A percentile compares a stretch with the other conserved stretches of the same genome.
These are phyloP conservation scores for Hypena proboscidalis DNA, from an alignment of 2,888 invertebrate species.

Conservation along the genomic window DNA sequence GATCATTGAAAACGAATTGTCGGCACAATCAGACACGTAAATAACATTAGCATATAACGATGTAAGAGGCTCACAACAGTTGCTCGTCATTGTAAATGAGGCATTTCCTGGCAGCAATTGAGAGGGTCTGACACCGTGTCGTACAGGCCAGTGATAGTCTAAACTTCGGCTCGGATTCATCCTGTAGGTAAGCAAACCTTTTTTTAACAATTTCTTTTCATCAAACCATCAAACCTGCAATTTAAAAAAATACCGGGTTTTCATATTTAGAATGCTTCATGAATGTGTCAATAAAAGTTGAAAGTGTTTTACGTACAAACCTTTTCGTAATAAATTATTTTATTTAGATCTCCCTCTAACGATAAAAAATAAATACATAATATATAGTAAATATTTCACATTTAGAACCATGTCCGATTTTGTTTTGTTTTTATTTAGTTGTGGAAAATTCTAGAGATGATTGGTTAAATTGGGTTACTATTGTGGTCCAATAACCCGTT, in stretches of 20 bases:
- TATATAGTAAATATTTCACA: no score
- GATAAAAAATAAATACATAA: no score
- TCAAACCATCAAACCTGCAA: conserved; percentile 2
- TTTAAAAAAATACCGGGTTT: no score
- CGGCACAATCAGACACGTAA: conserved; percentile 46
- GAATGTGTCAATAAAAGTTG: no score
- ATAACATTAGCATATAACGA: conserved; percentile 59
- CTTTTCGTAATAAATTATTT: no score
- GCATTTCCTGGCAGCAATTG: conserved; percentile 77
- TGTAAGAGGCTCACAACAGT: conserved; percentile 61
- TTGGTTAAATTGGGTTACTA: conserved; percentile 12
- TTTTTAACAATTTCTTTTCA: conserved; percentile 12
- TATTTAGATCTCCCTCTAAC: no score
- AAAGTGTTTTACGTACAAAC: no score
- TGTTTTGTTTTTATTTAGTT: no score
- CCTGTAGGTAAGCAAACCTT: conserved; percentile 27
- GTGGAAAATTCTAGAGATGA: no score
- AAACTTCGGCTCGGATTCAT: conserved; percentile 39
- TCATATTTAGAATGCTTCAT: no score
- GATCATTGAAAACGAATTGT: conserved; percentile 44
- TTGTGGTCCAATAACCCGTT: conserved; percentile 26
- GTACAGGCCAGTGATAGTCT: conserved; percentile 46
- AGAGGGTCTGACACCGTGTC: conserved; percentile 45
- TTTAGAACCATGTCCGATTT: no score
- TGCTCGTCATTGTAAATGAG: conserved; percentile 69